Evolutionary conservation across 1,140 invertebrate species (phyloP), one percentile per base, ranked within the genome.

Genomic region (Eumeta japonica): DNA sequence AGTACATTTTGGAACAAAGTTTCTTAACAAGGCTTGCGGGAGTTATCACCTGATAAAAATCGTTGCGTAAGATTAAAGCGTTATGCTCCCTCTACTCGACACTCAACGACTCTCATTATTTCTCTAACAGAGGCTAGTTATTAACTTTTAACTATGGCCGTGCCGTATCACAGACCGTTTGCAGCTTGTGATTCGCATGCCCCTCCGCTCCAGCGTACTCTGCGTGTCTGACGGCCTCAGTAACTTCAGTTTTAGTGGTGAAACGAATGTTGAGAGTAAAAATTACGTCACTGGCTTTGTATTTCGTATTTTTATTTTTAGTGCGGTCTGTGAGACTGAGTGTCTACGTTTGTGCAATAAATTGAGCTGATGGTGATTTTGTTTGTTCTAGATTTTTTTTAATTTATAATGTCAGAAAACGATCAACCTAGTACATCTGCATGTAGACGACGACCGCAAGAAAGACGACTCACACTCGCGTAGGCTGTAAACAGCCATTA

Each of bases 211-310:
- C 20, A 5, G 20, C 20, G n/a, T 24, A 7, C 20, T n/a, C 20
- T 24, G n/a, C 20, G 20, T n/a, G 20, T 24, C 5, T n/a, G 20
- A 5, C 20, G 20, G 20, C n/a, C 20, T 24, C 20, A 24, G 20
- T 24, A 24, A n/a, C 20, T 24, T 24, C 20, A n/a, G 20, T 24
- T 24, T 24, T 24, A 24, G 20, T 24, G 20, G 20, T n/a, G 20
- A 24, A 24, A 24, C 5, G 20, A 24, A 5, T n/a, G 20, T 24
- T 24, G 20, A 24, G 20, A 24, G 20, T 24, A n/a, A 24, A 24
- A n/a, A n/a, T 24, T 24, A 24, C 20, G 20, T 24, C 20, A n/a
- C n/a, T n/a, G n/a, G 20, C 20, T 24, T 5, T 7, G n/a, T 24
- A n/a, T 24, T 24, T 5, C 20, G 20, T 24, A 24, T 24, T 24